phyloP scores from a whole-genome alignment of 2,797 vertebrate species.

The Anomalospiza imberbis region DNA sequence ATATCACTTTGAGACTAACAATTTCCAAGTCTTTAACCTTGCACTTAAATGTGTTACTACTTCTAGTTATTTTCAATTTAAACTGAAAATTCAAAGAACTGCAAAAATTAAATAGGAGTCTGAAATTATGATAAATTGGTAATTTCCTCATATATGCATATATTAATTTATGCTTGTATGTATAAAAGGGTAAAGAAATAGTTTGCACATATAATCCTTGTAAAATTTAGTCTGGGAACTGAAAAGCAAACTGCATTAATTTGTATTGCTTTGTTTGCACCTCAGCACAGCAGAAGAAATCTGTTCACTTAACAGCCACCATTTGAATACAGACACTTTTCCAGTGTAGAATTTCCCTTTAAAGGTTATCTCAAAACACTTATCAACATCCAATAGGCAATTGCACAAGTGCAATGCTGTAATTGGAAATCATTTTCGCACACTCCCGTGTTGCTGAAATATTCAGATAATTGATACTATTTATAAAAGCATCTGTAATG shows the following conservation, averaged over 20 bases:
- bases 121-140: neutral
- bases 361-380: constrained; percentile 24
- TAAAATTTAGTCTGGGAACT: neutral
- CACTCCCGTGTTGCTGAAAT: neutral
- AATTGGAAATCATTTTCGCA: constrained; percentile 4
- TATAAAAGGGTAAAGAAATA: neutral
- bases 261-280: neutral
- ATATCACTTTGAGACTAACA: neutral
- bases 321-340: neutral
- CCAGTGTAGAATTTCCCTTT: neutral
- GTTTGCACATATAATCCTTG: neutral
- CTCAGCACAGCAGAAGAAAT: neutral
- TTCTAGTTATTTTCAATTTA: neutral
- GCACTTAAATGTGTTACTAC: neutral
- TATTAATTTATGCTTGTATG: neutral
- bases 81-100: neutral
- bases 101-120: neutral
- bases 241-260: neutral
- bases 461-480: neutral
- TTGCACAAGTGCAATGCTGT: neutral
- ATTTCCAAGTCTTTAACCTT: neutral
- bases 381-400: neutral
- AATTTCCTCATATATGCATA: neutral
- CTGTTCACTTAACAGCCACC: neutral
- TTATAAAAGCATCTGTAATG: constrained; percentile 37